Evolutionary conservation across 1,140 invertebrate genomes (phyloP), one percentile per base, ranked within the genome.

Genomic region (Drosophila ogumai): DNA sequence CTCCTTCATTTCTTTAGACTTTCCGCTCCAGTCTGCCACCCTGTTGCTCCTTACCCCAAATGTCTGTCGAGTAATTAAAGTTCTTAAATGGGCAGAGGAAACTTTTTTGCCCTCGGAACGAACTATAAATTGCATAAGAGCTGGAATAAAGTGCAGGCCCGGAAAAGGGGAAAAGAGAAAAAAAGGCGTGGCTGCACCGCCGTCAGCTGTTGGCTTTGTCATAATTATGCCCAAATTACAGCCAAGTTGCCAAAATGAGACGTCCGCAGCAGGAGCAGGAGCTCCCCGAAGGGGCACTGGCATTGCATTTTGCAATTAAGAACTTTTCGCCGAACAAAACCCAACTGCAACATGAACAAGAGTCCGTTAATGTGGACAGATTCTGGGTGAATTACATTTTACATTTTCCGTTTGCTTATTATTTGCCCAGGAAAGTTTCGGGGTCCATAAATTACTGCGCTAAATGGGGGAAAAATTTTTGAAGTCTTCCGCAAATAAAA

Each of bases 161-260:
- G 36, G 40, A 34, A 25, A 66, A 17, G n/a, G 8, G 43, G 31
- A 9, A 9, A 15, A 34, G 5, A 19, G 17, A 34, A 52, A 52
- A 15, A 8, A 41, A 56, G 77, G 36, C 77, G 32, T 49, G 47
- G 36, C 47, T 61, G 61, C 34, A 65, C 47, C 31, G 40, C 54
- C 71, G 79, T 49, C 79, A 86, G 81, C 68, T 72, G 73, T 56
- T 82, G 76, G 50, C 61, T 61, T 69, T 87, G 81, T 77, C 78
- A 91, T 91, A 88, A 86, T 91, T 87, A 82, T 74, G 84, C 31
- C 84, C 72, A 87, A 87, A 88, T 88, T 77, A 77, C 75, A 69
- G 49, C 52, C 46, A 71, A 77, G 54, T 58, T 67, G 47, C 57
- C 52, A 67, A 49, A 55, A 52, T 28, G 65, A 65, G 63, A 81